A percentile compares a stretch with the other conserved stretches of the same genome.
phyloP scores from a whole-genome alignment of 2,888 invertebrate genomes.

The Trichogramma dendrolimi region DNA sequence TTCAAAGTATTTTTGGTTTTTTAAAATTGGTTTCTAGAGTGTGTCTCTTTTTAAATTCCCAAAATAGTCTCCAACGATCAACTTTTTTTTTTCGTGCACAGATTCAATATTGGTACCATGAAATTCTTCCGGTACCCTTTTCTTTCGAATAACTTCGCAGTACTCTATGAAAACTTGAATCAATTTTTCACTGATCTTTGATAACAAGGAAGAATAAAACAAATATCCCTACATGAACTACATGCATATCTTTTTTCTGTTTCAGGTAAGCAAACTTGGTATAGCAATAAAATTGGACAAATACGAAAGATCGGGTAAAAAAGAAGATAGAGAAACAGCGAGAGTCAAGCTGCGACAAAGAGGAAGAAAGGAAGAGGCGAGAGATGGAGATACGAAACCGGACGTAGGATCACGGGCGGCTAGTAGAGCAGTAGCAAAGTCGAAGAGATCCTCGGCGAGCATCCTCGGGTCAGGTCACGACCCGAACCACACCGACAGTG shows the following conservation, averaged over 20 bases:
- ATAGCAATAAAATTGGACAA: neutral
- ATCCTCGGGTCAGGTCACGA: constrained; percentile 40
- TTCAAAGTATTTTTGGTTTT: no score
- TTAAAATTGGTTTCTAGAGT: no score
- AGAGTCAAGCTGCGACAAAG: constrained; percentile 22
- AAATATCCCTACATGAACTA: constrained; percentile 16
- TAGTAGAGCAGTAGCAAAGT: constrained; percentile 11
- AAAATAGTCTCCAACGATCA: no score
- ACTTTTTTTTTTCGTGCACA: no score
- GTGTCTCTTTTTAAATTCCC: no score
- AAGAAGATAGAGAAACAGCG: constrained; percentile 19
- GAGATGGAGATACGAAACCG: constrained; percentile 28
- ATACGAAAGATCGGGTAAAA: no score
- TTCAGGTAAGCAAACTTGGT: constrained; percentile 20
- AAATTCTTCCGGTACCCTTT: no score
- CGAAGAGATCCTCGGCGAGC: constrained; percentile 18
- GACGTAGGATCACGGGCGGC: constrained; percentile 9
- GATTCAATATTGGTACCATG: no score
- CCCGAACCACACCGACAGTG: constrained; percentile 32
- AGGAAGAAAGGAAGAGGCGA: constrained; percentile 18
- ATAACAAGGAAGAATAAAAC: neutral
- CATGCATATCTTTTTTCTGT: constrained; percentile 11
- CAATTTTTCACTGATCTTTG: neutral
- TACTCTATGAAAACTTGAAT: neutral
- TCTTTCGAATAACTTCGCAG: no score